A percentile compares a stretch with the other conserved stretches of the same genome.
Evolutionary conservation across 2,113 vertebrate species (phyloP).

Genomic region (Typhlomys cinereus): DNA sequence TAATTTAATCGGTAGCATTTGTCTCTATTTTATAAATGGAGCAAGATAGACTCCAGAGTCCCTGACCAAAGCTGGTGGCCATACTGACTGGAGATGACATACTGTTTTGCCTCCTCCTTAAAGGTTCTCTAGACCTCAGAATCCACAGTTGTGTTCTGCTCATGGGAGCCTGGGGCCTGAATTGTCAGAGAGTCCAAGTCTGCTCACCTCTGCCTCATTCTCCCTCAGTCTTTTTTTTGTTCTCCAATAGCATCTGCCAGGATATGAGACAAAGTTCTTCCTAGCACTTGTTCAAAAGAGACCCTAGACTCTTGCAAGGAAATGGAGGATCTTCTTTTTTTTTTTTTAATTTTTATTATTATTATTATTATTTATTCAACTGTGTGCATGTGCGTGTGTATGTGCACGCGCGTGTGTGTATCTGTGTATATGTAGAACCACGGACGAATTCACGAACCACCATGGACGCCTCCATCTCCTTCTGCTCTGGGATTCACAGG

Average conservation of each 20-base stretch:
- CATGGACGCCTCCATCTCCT: too few species aligned
- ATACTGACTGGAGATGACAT: accelerated
- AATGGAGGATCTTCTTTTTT: neutral
- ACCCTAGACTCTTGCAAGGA: neutral
- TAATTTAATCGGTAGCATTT: neutral
- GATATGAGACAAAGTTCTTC: neutral
- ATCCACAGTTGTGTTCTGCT: neutral
- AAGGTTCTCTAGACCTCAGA: neutral
- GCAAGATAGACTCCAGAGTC: neutral
- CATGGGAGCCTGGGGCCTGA: neutral
- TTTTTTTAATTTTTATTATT: too few species aligned
- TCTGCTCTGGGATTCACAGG: too few species aligned
- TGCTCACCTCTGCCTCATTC: neutral
- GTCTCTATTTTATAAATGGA: neutral
- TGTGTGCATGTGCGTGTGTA: too few species aligned
- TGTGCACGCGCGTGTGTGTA: too few species aligned
- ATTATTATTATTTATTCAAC: too few species aligned
- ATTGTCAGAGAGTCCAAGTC: neutral
- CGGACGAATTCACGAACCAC: too few species aligned
- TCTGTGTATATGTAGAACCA: too few species aligned
- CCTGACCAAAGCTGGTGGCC: neutral
- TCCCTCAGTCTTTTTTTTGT: neutral
- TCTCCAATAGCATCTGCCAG: neutral
- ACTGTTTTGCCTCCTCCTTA: neutral
- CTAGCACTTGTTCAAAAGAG: neutral